phyloP scores from a whole-genome alignment of 1,140 invertebrate genomes.

The Bombus pascuorum region DNA sequence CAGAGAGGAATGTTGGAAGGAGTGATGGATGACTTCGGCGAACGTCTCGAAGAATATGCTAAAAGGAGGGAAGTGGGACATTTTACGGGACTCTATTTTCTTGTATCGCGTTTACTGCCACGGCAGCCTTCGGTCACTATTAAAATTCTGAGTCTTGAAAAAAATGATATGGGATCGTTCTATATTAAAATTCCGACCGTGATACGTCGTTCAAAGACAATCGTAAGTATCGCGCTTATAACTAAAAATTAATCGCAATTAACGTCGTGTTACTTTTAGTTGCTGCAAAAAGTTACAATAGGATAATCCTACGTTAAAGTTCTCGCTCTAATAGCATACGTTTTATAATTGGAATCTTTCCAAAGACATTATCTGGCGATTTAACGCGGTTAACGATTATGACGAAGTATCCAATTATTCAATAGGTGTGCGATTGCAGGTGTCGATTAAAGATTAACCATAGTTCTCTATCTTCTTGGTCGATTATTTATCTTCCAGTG shows the following conservation, averaged over 20 bases:
- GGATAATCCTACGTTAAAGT: neutral
- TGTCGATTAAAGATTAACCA: no score
- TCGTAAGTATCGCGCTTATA: neutral
- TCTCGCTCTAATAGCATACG: no score
- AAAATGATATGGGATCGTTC: neutral
- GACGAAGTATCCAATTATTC: no score
- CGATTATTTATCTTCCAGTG: no score
- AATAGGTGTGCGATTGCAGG: no score
- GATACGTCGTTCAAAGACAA: neutral
- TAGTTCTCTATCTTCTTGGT: no score
- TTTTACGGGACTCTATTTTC: slow-evolving; percentile 22
- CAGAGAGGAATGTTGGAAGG: neutral
- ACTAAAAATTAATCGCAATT: neutral
- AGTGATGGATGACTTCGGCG: slow-evolving; percentile 17
- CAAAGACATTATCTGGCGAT: neutral
- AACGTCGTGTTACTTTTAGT: neutral
- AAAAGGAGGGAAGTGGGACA: slow-evolving; percentile 29
- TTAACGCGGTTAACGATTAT: neutral
- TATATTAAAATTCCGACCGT: no score
- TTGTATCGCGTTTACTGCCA: neutral
- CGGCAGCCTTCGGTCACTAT: neutral
- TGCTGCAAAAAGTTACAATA: neutral
- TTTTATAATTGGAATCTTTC: no score
- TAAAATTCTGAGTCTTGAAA: neutral
- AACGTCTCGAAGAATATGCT: slow-evolving; percentile 1